These are phyloP conservation scores for Ivindomyrus marchei DNA, from an alignment of 2,113 vertebrate genomes.

Conservation along the genomic window DNA sequence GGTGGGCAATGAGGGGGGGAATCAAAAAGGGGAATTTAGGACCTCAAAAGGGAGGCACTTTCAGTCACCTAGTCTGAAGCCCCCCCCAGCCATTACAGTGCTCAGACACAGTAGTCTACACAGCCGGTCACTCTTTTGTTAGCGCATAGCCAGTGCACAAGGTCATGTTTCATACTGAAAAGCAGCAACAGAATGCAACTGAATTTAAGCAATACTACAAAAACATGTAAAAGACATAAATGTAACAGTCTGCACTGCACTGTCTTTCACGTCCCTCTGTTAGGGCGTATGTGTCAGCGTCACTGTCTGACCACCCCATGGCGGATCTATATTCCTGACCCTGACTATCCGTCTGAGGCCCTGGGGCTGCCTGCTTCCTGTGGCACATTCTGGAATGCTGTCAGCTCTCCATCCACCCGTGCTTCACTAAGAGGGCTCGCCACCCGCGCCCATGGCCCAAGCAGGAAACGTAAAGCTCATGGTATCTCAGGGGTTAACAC, in stretches of 20 bases:
- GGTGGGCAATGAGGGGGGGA: neutral
- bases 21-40: neutral
- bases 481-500: neutral
- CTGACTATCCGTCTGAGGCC: neutral
- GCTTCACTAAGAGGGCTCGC: neutral
- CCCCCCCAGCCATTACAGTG: neutral
- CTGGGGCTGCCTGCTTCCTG: neutral
- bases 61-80: neutral
- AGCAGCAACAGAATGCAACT: neutral
- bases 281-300: neutral
- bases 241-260: neutral
- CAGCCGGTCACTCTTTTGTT: neutral
- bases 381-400: neutral
- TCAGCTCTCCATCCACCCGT: neutral
- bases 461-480: neutral
- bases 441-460: neutral
- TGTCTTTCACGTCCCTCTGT: neutral
- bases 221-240: neutral
- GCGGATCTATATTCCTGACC: neutral
- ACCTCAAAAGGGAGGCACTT: neutral
- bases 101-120: neutral
- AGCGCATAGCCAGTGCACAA: neutral
- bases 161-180: neutral
- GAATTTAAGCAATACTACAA: neutral
- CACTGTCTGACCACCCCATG: neutral